A percentile compares a stretch with the other conserved stretches of the same genome.
Evolutionary conservation across 2,797 vertebrate species (phyloP).

Genomic region (Choloepus didactylus): DNA sequence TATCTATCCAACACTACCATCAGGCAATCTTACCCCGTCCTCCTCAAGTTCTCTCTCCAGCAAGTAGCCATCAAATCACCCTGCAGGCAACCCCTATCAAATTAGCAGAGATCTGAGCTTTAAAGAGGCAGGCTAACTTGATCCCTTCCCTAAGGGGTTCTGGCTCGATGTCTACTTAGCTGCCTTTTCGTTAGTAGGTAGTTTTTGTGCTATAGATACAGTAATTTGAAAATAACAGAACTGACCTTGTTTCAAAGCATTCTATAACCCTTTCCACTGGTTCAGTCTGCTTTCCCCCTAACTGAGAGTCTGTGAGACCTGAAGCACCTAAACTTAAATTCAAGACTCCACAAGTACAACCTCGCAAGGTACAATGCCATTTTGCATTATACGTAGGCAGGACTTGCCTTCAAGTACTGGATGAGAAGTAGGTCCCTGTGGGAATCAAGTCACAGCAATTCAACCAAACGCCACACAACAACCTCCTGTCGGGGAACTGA

Average conservation of each 20-base stretch:
- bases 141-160: neutral
- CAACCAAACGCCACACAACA: neutral
- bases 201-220: neutral
- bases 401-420: neutral
- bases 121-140: neutral
- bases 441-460: neutral
- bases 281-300: neutral
- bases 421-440: neutral
- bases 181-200: neutral
- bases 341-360: neutral
- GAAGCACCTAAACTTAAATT: neutral
- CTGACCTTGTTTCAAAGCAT: neutral
- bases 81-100: neutral
- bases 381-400: neutral
- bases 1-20: neutral
- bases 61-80: neutral
- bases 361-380: neutral
- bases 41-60: neutral
- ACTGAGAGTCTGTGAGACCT: neutral
- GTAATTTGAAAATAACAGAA: neutral
- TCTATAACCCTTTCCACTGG: neutral
- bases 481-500: neutral
- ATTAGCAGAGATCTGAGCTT: neutral
- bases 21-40: neutral
- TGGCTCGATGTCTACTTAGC: neutral